Conservation (phyloP, 2,113 vertebrate genomes). For the Clarias gariepinus region DNA sequence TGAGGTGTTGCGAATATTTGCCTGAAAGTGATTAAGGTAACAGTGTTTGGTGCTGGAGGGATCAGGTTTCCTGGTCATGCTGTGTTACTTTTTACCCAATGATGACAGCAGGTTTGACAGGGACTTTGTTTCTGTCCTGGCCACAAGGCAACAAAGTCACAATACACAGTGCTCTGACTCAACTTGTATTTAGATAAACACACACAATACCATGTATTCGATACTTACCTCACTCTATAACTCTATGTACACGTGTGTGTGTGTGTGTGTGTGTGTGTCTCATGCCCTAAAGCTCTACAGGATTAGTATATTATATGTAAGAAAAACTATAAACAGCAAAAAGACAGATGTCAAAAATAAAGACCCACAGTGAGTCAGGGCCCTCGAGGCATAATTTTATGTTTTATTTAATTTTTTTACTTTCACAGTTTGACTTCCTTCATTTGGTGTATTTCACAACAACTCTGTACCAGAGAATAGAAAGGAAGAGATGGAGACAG, state of each 20-base stretch:
- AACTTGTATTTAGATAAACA: neutral
- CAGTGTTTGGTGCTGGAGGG: neutral
- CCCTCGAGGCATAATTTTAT: conserved; percentile 54
- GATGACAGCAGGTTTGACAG: neutral
- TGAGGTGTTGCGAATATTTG: neutral
- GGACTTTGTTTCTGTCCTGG: neutral
- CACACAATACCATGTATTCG: neutral
- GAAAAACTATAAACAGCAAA: conserved; percentile 19
- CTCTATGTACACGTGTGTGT: neutral
- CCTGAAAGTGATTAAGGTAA: neutral
- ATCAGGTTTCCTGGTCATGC: neutral
- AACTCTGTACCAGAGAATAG: conserved; percentile 63
- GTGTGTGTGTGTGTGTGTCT: too few species aligned
- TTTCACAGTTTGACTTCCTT: conserved; percentile 75
- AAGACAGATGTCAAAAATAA: conserved; percentile 24
- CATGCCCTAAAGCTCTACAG: neutral
- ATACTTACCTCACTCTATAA: neutral
- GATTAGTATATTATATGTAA: neutral
- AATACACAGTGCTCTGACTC: neutral
- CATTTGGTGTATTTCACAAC: conserved; percentile 68
- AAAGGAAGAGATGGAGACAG: conserved; percentile 11
- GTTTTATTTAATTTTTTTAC: conserved; percentile 60
- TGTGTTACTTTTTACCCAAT: neutral
- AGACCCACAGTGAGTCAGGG: conserved; percentile 38
- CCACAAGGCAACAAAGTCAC: neutral